These are phyloP conservation scores for Drosophila aff. DNA, from an alignment of 1,140 invertebrate species.

Conservation along the genomic window DNA sequence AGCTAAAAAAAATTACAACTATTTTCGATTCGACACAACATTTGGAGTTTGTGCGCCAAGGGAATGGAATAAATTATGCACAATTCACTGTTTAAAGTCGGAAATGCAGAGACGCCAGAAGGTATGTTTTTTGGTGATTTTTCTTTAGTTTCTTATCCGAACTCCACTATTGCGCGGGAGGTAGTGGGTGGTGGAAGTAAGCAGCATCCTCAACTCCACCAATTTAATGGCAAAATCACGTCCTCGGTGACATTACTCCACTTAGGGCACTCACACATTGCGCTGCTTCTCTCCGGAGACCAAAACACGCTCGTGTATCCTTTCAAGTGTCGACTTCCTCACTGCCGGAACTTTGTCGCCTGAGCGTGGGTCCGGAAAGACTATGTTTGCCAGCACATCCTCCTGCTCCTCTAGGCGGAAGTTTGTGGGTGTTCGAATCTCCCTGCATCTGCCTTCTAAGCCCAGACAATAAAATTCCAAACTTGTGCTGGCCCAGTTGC, in stretches of 20 bases:
- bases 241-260: conserved; percentile 6
- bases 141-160: neutral
- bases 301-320: neutral
- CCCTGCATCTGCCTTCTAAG: conserved; percentile 30
- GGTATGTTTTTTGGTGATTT: neutral
- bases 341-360: neutral
- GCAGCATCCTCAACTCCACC: neutral
- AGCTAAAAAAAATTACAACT: neutral
- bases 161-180: neutral
- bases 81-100: neutral
- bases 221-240: conserved; percentile 5
- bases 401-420: conserved; percentile 3
- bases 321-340: conserved; percentile 5
- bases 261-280: conserved; percentile 1
- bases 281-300: neutral
- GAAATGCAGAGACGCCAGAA: neutral
- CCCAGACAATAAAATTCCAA: conserved; percentile 58
- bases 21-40: neutral
- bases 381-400: conserved; percentile 21
- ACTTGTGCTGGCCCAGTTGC: conserved; percentile 38
- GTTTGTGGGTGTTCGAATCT: conserved; percentile 35
- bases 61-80: neutral
- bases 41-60: neutral
- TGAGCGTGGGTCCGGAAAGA: neutral
- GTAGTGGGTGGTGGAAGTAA: neutral